These are phyloP conservation scores for Myotis pilosus DNA, from an alignment of 2,797 vertebrate genomes.

Conservation along the genomic window DNA sequence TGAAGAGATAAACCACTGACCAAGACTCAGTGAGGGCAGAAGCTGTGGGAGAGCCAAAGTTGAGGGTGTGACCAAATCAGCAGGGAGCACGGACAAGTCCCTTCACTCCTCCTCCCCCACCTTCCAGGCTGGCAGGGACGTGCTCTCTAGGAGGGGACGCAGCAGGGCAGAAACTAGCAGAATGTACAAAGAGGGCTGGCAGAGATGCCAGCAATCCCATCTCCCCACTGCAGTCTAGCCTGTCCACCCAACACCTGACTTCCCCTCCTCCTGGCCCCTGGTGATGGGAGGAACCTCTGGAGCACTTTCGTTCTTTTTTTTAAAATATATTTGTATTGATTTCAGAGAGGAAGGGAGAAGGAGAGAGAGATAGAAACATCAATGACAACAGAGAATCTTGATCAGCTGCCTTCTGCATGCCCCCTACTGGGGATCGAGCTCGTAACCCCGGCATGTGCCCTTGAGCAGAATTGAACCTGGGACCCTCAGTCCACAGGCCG, in stretches of 20 bases:
- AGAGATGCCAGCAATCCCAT: not conserved
- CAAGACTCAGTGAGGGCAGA: fast-evolving
- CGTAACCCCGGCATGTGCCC: too few relatives aligned
- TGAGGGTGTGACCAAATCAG: not conserved
- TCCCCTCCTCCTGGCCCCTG: not conserved
- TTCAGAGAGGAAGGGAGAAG: too few relatives aligned
- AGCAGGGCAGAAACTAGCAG: not conserved
- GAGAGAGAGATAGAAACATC: too few relatives aligned
- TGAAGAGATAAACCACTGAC: not conserved
- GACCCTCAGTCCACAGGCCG: too few relatives aligned
- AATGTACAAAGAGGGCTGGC: not conserved
- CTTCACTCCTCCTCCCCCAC: not conserved
- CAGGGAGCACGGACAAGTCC: too few relatives aligned
- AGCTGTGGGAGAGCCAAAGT: not conserved
- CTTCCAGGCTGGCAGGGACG: not conserved
- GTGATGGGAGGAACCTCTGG: not conserved
- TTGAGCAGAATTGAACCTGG: too few relatives aligned
- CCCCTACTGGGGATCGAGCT: too few relatives aligned
- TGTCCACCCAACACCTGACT: not conserved
- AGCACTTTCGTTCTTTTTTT: too few relatives aligned
- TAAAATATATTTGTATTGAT: too few relatives aligned
- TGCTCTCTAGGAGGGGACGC: not conserved
- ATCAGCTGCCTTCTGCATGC: too few relatives aligned
- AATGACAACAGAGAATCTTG: too few relatives aligned
- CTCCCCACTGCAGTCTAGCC: not conserved